phyloP scores from a whole-genome alignment of 2,113 vertebrate species.

The Geothlypis trichas region DNA sequence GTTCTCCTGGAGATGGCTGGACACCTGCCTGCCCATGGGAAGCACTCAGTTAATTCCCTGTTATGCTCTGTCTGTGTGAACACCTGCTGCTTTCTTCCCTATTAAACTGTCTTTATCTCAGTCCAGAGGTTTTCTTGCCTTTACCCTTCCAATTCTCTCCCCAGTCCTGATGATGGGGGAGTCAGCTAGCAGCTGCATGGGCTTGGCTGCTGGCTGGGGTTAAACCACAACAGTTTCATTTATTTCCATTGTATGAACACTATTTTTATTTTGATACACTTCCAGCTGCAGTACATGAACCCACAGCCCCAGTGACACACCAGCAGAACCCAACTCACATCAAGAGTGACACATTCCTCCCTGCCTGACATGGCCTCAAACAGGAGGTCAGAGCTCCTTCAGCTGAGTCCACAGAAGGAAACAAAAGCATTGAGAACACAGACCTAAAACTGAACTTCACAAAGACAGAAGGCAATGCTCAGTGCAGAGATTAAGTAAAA shows the following conservation, averaged over 20 bases:
- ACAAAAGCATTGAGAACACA: background rate
- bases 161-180: background rate
- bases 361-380: background rate
- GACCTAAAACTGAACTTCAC: background rate
- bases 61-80: background rate
- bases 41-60: background rate
- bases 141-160: background rate
- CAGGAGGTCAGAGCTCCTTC: background rate
- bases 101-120: background rate
- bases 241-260: background rate
- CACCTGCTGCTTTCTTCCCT: background rate
- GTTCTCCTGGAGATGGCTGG: background rate
- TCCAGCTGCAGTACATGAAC: background rate
- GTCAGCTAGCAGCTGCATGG: fast-evolving
- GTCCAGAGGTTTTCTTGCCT: background rate
- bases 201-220: background rate
- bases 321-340: background rate
- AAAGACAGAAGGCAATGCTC: background rate
- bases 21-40: background rate
- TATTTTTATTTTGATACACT: background rate
- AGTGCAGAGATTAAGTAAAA: background rate
- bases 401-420: background rate
- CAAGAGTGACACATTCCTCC: fast-evolving
- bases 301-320: fast-evolving
- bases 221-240: background rate